Conservation (phyloP, 2,113 vertebrate genomes). For the Podarcis cretensis region DNA sequence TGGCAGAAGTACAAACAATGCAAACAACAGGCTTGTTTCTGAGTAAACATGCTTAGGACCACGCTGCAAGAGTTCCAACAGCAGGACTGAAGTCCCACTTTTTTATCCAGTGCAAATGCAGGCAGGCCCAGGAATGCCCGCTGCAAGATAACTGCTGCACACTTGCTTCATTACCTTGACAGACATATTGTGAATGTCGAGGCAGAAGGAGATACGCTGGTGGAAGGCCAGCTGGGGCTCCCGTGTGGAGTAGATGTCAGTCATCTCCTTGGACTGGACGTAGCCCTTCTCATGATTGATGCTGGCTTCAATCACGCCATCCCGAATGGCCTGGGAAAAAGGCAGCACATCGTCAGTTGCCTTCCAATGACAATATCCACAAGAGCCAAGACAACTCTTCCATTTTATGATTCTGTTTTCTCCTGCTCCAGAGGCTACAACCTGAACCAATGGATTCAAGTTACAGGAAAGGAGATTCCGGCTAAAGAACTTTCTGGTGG, state of each 20-base stretch:
- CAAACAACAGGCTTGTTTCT: not conserved
- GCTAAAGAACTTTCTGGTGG: too few relatives aligned
- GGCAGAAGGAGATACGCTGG: constrained; percentile 97
- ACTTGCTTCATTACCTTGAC: constrained; percentile 85
- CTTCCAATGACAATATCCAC: not conserved
- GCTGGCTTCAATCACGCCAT: constrained; percentile 96
- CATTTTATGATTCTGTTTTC: too few relatives aligned
- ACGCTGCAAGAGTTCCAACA: too few relatives aligned
- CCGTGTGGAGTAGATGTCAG: constrained; percentile 95
- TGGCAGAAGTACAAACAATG: not conserved
- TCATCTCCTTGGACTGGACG: constrained; percentile 97
- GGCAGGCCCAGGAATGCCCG: not conserved
- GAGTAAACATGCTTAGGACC: not conserved
- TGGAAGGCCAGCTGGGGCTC: constrained; percentile 98
- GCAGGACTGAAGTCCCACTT: not conserved
- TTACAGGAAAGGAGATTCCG: too few relatives aligned
- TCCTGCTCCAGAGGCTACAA: too few relatives aligned
- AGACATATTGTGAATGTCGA: constrained; percentile 99
- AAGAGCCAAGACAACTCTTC: too few relatives aligned
- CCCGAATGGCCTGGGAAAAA: constrained; percentile 88
- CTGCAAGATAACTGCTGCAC: not conserved
- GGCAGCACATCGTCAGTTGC: constrained; percentile 4
- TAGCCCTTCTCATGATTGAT: constrained; percentile 99
- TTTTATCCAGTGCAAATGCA: not conserved
- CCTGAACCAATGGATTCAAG: too few relatives aligned